Conservation (phyloP, 2,113 vertebrate species). For the Prinia subflava region DNA sequence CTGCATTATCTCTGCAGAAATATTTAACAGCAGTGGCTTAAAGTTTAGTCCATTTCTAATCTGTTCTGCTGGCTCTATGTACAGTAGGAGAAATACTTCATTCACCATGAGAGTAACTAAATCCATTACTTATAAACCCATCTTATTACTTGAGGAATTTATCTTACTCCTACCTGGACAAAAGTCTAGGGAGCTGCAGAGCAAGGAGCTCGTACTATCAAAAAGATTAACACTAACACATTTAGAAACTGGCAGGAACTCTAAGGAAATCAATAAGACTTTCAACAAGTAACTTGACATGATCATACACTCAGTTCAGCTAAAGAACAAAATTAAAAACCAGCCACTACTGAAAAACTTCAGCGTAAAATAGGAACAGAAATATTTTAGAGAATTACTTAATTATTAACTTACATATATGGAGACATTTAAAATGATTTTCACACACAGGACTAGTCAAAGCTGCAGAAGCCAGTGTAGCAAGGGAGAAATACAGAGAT, state of each 20-base stretch:
- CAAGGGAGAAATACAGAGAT: background rate
- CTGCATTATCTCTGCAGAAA: background rate
- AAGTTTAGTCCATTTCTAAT: background rate
- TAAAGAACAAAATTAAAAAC: background rate
- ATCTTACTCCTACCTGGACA: background rate
- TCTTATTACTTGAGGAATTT: background rate
- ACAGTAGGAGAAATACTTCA: background rate
- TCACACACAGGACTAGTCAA: background rate
- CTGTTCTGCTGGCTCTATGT: background rate
- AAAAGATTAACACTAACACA: conserved; percentile 73
- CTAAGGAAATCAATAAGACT: conserved; percentile 66
- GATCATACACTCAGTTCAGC: background rate
- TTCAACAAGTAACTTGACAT: background rate
- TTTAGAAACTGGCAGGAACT: conserved; percentile 64
- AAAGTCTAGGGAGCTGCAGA: background rate
- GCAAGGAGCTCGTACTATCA: conserved; percentile 17
- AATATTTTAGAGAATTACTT: background rate
- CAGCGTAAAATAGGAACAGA: rapidly evolving
- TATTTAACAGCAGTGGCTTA: background rate
- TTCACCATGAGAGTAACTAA: background rate
- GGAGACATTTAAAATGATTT: background rate
- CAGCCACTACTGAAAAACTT: background rate
- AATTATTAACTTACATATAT: background rate
- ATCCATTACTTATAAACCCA: background rate
- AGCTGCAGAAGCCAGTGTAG: background rate